Base-by-base conservation (phyloP, 1,140 invertebrate genomes). In the Cephus cinctus region DNA sequence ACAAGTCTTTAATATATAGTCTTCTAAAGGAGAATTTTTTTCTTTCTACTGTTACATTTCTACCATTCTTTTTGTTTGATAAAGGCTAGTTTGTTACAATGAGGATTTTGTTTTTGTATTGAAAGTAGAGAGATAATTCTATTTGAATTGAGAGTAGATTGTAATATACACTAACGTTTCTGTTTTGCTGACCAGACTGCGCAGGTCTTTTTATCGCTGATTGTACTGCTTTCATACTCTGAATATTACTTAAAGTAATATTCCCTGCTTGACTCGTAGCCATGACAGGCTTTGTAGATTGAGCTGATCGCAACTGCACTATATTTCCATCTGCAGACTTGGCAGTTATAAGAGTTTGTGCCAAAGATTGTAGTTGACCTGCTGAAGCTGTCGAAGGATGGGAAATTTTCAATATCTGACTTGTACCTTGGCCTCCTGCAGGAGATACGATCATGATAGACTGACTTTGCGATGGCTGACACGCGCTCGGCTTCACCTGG, bases 401-500 rank as follows among this genome's bases (percentile, higher is more conserved):
- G 2, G 73, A 76, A 55, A 77, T 77, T 62, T 77, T 76, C 9
- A 77, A 45, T 27, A 76, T 71, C 57, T 77, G 73, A 53, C 73
- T 73, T 8, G 70, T 50, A 2, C 73, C 71, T 51, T 73, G 67
- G 23, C 72, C 71, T 23, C 65, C 56, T 9, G 70, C 69, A 14
- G 75, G 73, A 18, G 73, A 71, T 0, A 77, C 71, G 47, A 77
- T 75, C 75, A 77, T 76, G 14, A 75, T 74, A 6, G 75, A 75
- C 32, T 77, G 75, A 52, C 70, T 76, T 36, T 77, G 75, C 2
- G 61, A 56, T 30, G 63, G 51, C 20, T 66, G 63, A 12, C 51
- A 47, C 19, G 59, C 31, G 46, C 35, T 70, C n/a, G 65, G 43
- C 47, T 76, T 75, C 15, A 71, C 63, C 72, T 75, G 9, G 9